A percentile compares a stretch with the other conserved stretches of the same genome.
phyloP scores from a whole-genome alignment of 2,888 invertebrate species.

The Mesoligia furuncula region DNA sequence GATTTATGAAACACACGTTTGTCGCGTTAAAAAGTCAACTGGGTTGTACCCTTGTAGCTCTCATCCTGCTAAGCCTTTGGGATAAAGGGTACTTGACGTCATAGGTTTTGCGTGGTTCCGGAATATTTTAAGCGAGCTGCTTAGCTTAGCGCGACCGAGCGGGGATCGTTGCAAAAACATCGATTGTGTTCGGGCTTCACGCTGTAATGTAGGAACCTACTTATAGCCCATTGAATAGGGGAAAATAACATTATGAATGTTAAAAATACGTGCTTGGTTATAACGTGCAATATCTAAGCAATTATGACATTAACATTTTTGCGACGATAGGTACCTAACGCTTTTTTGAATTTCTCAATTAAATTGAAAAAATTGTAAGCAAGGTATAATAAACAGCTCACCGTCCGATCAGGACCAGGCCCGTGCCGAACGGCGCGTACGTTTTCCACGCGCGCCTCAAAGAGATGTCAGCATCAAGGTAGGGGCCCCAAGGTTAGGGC shows the following conservation, averaged over 20 bases:
- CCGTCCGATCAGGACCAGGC: no score
- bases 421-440: no score
- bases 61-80: slow-evolving; percentile 57
- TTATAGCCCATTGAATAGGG: neutral
- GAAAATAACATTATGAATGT: neutral
- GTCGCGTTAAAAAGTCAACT: slow-evolving; percentile 60
- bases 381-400: slow-evolving; percentile 35
- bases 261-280: neutral
- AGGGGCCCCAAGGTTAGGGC: no score
- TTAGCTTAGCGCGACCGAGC: slow-evolving; percentile 23
- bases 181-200: slow-evolving; percentile 17
- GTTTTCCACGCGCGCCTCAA: no score
- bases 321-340: slow-evolving; percentile 4
- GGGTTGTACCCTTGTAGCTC: slow-evolving; percentile 56
- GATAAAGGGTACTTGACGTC: slow-evolving; percentile 61
- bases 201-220: slow-evolving; percentile 12
- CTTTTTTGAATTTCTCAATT: slow-evolving; percentile 55
- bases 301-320: slow-evolving; percentile 24
- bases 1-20: slow-evolving; percentile 59
- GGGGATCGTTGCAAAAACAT: slow-evolving; percentile 39
- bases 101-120: slow-evolving; percentile 57
- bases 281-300: neutral
- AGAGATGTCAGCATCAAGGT: no score
- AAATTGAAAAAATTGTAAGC: slow-evolving; percentile 46
- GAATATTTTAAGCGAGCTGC: slow-evolving; percentile 49